Conservation (phyloP, 2,797 vertebrate genomes). For the Mormyrops attenuatus region DNA sequence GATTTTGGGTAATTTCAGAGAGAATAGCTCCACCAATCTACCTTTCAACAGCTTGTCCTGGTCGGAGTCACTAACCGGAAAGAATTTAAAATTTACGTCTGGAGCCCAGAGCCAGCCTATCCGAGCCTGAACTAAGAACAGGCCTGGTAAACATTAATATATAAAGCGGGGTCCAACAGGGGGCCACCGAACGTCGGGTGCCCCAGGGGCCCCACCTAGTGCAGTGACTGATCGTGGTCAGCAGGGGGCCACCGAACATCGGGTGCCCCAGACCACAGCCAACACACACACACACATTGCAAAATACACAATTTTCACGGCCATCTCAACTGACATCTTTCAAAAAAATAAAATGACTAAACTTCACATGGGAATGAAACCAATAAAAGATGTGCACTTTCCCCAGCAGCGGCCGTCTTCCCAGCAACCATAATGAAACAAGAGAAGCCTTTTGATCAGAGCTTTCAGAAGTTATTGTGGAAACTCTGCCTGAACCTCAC, state of each 20-base stretch:
- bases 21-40: background rate
- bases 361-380: background rate
- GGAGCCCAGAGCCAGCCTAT: background rate
- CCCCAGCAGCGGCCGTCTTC: background rate
- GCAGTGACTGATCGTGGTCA: background rate
- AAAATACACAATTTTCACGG: background rate
- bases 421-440: background rate
- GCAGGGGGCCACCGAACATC: background rate
- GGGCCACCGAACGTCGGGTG: background rate
- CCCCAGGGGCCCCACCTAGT: background rate
- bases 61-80: background rate
- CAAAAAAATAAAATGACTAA: background rate
- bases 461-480: slow-evolving; percentile 11
- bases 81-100: background rate
- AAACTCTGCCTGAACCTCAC: background rate
- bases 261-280: background rate
- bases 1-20: background rate
- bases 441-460: background rate
- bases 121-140: background rate
- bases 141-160: background rate
- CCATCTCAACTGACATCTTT: background rate
- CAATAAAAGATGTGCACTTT: background rate
- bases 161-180: background rate
- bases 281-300: background rate
- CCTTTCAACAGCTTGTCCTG: background rate